Conservation (phyloP, 2,888 invertebrate genomes). For the Ferrisia virgata region DNA sequence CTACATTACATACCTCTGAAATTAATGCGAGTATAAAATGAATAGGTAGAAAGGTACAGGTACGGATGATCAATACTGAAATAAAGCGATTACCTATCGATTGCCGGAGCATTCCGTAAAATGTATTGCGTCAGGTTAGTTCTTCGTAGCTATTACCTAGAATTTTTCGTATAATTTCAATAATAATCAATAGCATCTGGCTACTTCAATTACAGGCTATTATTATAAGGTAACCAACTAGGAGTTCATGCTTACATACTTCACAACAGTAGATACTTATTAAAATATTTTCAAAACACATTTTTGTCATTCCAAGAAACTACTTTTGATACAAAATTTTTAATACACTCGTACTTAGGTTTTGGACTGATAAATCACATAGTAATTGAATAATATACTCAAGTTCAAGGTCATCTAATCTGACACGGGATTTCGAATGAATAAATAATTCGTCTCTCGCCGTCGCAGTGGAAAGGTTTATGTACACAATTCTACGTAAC, state of each 20-base stretch:
- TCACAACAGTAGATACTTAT: too few relatives aligned
- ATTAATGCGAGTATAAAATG: too few relatives aligned
- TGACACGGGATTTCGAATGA: not conserved
- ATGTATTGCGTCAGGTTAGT: not conserved
- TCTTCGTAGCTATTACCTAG: too few relatives aligned
- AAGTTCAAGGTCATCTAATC: conserved; percentile 17
- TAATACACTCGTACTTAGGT: too few relatives aligned
- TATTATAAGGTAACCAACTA: too few relatives aligned
- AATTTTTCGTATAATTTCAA: not conserved
- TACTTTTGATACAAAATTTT: not conserved
- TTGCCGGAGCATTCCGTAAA: not conserved
- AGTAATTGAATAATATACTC: not conserved
- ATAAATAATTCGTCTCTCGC: not conserved
- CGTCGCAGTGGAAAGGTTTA: not conserved
- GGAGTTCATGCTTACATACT: too few relatives aligned
- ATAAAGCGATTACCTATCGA: not conserved
- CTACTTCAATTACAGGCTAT: not conserved
- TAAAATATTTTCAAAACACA: not conserved
- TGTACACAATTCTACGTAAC: not conserved
- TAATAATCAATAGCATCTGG: not conserved
- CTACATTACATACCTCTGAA: not conserved
- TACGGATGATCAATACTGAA: not conserved
- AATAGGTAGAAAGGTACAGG: too few relatives aligned
- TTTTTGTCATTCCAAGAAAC: too few relatives aligned
- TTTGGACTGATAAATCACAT: not conserved